Conservation (phyloP, 2,888 invertebrate species). For the Polydesmus complanatus region DNA sequence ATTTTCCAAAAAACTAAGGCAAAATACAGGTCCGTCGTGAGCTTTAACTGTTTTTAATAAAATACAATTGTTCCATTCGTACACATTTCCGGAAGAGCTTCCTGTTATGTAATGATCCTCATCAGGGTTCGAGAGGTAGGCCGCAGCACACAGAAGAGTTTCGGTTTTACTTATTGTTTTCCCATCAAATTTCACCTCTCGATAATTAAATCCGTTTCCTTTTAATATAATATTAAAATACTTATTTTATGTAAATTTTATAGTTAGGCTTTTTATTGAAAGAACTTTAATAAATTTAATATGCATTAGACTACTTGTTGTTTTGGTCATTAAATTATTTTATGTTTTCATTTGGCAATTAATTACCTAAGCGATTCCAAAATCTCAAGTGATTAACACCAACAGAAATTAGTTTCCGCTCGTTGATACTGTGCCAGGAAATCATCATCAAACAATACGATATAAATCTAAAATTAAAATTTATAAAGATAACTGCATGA, state of each 20-base stretch:
- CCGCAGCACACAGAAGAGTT: not conserved
- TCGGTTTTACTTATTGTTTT: not conserved
- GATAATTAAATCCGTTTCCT: not conserved
- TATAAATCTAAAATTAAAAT: no score
- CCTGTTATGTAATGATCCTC: not conserved
- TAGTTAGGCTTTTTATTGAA: no score
- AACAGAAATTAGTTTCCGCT: constrained; percentile 23
- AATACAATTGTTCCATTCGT: not conserved
- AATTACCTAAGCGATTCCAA: not conserved
- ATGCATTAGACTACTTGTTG: no score
- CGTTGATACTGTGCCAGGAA: no score
- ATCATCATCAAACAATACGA: no score
- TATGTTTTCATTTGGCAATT: not conserved
- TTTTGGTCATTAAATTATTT: not conserved
- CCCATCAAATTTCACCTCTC: not conserved
- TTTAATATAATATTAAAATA: no score
- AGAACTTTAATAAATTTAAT: no score
- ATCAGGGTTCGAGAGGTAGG: not conserved
- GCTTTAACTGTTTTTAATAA: constrained; percentile 29
- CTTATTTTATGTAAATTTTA: no score
- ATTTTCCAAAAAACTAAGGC: constrained; percentile 33
- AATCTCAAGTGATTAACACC: not conserved
- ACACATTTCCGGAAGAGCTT: not conserved
- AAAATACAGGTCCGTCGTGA: constrained; percentile 34
- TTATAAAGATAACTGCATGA: no score